Percentiles rank a stretch among this genome's conserved stretches.
Conservation (phyloP, 2,888 invertebrate genomes). For the Odontocolon sp. region DNA sequence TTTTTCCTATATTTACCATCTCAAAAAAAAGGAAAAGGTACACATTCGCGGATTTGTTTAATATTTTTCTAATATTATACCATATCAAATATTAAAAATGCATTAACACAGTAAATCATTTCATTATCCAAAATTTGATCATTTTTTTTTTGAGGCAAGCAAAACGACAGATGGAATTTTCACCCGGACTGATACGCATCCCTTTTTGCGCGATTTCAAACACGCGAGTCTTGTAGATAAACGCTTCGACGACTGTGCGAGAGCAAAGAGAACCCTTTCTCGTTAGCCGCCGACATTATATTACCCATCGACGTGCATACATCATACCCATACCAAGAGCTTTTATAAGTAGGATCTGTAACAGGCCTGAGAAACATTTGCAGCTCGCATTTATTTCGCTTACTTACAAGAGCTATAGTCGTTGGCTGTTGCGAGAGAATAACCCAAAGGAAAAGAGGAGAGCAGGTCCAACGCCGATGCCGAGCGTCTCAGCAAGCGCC, state of each 20-base stretch:
- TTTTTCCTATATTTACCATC: constrained; percentile 26
- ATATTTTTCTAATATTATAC: constrained; percentile 23
- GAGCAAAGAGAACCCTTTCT: constrained; percentile 73
- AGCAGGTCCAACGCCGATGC: constrained; percentile 30
- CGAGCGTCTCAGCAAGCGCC: constrained; percentile 43
- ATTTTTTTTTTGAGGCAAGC: too few relatives aligned
- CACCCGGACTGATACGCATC: constrained; percentile 3
- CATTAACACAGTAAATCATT: too few relatives aligned
- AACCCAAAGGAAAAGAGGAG: constrained; percentile 57
- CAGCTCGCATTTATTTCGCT: constrained; percentile 70
- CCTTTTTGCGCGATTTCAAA: constrained; percentile 13
- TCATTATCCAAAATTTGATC: too few relatives aligned
- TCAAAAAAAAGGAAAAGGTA: constrained; percentile 5
- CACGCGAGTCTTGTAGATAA: constrained; percentile 11
- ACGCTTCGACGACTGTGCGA: constrained; percentile 55
- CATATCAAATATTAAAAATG: too few relatives aligned
- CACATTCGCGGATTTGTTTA: background rate
- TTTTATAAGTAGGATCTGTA: constrained; percentile 77
- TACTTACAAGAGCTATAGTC: constrained; percentile 37
- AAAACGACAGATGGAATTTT: background rate
- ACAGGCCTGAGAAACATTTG: constrained; percentile 78
- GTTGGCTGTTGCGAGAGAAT: constrained; percentile 59
- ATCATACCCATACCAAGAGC: constrained; percentile 72
- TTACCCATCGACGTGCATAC: constrained; percentile 78
- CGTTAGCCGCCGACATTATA: constrained; percentile 80